phyloP scores from a whole-genome alignment of 2,797 vertebrate species.

The Sebastes matsubarae region DNA sequence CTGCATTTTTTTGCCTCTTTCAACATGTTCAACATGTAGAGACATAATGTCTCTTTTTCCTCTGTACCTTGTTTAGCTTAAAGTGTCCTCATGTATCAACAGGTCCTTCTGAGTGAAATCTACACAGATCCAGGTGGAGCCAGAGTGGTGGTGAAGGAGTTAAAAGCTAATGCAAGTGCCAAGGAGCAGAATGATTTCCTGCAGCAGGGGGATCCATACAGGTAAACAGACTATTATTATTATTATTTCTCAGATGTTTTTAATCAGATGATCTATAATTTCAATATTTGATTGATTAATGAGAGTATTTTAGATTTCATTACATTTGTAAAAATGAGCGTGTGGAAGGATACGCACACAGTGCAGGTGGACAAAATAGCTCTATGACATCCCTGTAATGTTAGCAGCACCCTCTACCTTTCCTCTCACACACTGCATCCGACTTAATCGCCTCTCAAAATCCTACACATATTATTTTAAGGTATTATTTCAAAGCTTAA shows the following conservation, averaged over 20 bases:
- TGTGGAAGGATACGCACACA: not conserved
- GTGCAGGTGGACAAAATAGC: not conserved
- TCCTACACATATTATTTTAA: not conserved
- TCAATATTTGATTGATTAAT: not conserved
- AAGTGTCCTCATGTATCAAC: constrained; percentile 4
- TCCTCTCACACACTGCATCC: constrained; percentile 31
- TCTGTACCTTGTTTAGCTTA: not conserved
- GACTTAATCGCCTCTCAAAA: not conserved
- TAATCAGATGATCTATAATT: not conserved
- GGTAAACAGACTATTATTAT: constrained; percentile 74
- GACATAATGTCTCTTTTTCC: not conserved
- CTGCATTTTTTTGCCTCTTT: not conserved
- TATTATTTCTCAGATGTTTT: not conserved
- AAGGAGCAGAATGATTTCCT: constrained; percentile 95
- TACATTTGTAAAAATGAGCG: not conserved
- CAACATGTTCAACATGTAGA: not conserved
- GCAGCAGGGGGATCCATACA: constrained; percentile 94
- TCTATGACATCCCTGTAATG: not conserved
- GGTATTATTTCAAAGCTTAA: not conserved
- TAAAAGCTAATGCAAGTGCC: constrained; percentile 91
- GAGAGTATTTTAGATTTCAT: not conserved
- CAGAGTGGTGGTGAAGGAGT: constrained; percentile 93
- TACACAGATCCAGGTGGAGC: constrained; percentile 90
- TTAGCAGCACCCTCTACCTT: constrained; percentile 58
- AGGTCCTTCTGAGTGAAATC: constrained; percentile 97